Base-by-base conservation (phyloP, 2,888 invertebrate species). In the Lasioglossum zephyrum region DNA sequence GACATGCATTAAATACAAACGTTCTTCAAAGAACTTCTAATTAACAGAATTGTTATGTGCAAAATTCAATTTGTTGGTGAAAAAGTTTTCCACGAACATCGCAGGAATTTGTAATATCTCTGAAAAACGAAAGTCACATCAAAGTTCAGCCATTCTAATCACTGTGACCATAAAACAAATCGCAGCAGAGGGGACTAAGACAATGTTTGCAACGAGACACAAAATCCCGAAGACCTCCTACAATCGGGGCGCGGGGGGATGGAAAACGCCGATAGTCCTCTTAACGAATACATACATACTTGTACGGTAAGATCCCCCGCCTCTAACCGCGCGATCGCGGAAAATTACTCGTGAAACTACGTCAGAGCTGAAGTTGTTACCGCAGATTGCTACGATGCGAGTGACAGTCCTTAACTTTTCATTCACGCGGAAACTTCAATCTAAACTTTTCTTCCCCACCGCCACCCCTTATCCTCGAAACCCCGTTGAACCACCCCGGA, bases 391-490 rank as follows among this genome's bases (percentile, higher is more conserved):
- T 85, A 86, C 84, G 86, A 85, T 87, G 90, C 88, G 84, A 89
- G 86, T 86, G 89, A 89, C 90, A 87, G 87, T 87, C 89, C 92
- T 92, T 92, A 92, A 93, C 93, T 93, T 93, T 92, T 92, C 91
- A 91, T 92, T 90, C 89, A 86, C 87, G 85, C 81, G 89, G 89
- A 91, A 93, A 93, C 93, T 93, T 93, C 92, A 91, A 93, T 93
- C 91, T 90, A 89, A 93, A 93, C 92, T 93, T 93, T 91, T 89
- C 88, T 88, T 47, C 86, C 77, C 77, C 69, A 84, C 70, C 73
- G 49, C 13, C 69, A n/a, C 47, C 8, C 22, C 41, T 60, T 13
- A 47, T 49, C 39, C 18, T 66, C 81, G 41, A 60, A 36, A 82
- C 77, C 78, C 85, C 26, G 1, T 26, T 31, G 5, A 39, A 13